A percentile compares a stretch with the other conserved stretches of the same genome.
These are phyloP conservation scores for Halcyon badia DNA, from an alignment of 2,797 vertebrate species.

Conservation along the genomic window DNA sequence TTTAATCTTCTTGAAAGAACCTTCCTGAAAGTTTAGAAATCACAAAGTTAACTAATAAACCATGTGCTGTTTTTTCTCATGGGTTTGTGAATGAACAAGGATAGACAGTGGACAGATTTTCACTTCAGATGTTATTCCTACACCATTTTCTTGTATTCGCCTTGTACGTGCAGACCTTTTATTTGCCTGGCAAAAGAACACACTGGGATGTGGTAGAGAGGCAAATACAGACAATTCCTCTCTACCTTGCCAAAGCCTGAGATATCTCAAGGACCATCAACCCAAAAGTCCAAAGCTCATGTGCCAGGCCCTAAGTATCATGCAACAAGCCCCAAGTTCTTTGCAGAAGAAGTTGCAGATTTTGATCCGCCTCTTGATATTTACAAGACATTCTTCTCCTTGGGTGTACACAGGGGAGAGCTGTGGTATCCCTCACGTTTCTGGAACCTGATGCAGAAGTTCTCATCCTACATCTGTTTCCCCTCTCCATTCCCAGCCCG, in stretches of 20 bases:
- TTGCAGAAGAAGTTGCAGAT: not conserved
- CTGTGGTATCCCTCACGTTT: not conserved
- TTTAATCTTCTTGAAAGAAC: conserved; percentile 35
- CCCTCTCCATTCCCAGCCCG: not conserved
- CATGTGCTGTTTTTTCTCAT: conserved; percentile 19
- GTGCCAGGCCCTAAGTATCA: not conserved
- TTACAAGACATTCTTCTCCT: not conserved
- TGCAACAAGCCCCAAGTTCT: not conserved
- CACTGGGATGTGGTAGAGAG: not conserved
- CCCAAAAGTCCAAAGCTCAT: not conserved
- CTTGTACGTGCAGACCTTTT: not conserved
- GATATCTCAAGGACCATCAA: not conserved
- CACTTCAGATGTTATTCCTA: conserved; percentile 21
- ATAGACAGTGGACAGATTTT: conserved; percentile 4
- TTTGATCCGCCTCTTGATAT: not conserved
- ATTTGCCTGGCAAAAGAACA: not conserved
- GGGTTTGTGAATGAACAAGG: conserved; percentile 5
- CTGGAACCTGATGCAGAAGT: not conserved
- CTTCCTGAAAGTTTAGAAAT: conserved; percentile 47
- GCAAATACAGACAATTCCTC: not conserved
- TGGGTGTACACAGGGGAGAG: not conserved
- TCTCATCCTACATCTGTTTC: not conserved
- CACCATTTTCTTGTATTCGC: not conserved
- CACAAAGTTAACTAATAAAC: conserved; percentile 19
- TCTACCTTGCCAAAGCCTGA: not conserved